phyloP scores from a whole-genome alignment of 1,140 invertebrate species.

The Drosophila mauritiana region DNA sequence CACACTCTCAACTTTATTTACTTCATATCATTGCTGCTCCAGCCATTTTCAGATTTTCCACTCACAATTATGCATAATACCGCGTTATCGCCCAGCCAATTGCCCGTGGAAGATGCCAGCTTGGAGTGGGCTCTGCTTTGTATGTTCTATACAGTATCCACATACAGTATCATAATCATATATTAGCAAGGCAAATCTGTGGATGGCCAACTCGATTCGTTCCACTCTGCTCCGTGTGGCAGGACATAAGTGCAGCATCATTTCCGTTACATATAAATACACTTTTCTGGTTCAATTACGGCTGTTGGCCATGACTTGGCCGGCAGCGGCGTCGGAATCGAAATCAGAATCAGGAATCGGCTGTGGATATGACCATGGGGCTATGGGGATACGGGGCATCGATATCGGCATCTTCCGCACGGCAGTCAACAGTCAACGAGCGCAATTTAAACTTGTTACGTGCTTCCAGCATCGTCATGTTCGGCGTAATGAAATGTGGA shows the following conservation, averaged over 20 bases:
- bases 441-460: conserved; percentile 83
- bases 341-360: conserved; percentile 8
- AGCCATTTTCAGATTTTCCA: conserved; percentile 62
- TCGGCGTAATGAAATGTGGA: conserved; percentile 74
- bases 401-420: conserved; percentile 71
- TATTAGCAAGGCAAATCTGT: conserved; percentile 71
- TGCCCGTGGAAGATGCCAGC: conserved; percentile 15
- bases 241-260: conserved; percentile 77
- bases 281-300: conserved; percentile 78
- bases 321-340: conserved; percentile 12
- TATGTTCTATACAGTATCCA: conserved; percentile 9
- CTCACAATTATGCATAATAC: conserved; percentile 76
- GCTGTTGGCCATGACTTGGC: conserved; percentile 73
- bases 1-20: conserved; percentile 19
- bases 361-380: not conserved
- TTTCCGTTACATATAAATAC: conserved; percentile 83
- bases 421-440: conserved; percentile 82
- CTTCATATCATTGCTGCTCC: conserved; percentile 24
- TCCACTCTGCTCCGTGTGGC: conserved; percentile 40
- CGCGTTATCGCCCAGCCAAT: conserved; percentile 53
- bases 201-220: conserved; percentile 52
- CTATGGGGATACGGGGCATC: conserved; percentile 15
- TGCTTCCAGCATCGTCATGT: conserved; percentile 73
- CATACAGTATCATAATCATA: conserved; percentile 61
- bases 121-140: not conserved